Evolutionary conservation across 2,113 vertebrate species (phyloP), one percentile per base, ranked within the genome.

Genomic region (Phocoena sinus): DNA sequence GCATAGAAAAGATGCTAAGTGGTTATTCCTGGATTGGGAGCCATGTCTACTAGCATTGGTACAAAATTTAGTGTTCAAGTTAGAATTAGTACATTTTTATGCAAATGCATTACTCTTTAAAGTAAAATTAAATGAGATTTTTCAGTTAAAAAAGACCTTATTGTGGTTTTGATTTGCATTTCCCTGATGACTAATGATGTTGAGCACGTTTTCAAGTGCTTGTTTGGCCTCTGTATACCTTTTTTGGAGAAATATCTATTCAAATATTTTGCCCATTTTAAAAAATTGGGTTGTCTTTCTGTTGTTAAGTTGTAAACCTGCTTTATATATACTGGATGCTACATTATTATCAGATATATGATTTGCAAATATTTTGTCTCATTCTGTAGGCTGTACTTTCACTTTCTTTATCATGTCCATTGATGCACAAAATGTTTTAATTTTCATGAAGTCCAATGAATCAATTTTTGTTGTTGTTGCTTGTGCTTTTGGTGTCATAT

Each of bases 121-220:
- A 63, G 81, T 96, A 94, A 92, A 97, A 95, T 56, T 6, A 94
- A 97, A 92, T 95, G 28, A 74, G 44, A 41, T 96, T 97, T 96
- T 86, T 94, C 79, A 94, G 36, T 90, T 20, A 21, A 56, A 56
- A 20, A 56, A 56, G 56, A 56, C 56, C 56, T 56, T 56, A 53
- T 81, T 70, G 31, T 26, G 9, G 6, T 92, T 83, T 71, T 62
- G 36, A 53, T 84, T 63, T 92, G 41, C 56, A 84, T 74, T 84
- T 67, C 28, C 20, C n/a, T 77, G 4, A 67, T 67, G 26, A 26
- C 41, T 62, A 62, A 62, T n/a, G 23, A 89, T 77, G 17, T 73
- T 71, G 36, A 87, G 21, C 15, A 60, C 3, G 17, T 21, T 38
- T 73, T 87, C 23, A 33, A 41, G 25, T 58, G 53, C 28, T 25